These are phyloP conservation scores for Melanophora roralis DNA, from an alignment of 2,888 invertebrate genomes.

Conservation along the genomic window DNA sequence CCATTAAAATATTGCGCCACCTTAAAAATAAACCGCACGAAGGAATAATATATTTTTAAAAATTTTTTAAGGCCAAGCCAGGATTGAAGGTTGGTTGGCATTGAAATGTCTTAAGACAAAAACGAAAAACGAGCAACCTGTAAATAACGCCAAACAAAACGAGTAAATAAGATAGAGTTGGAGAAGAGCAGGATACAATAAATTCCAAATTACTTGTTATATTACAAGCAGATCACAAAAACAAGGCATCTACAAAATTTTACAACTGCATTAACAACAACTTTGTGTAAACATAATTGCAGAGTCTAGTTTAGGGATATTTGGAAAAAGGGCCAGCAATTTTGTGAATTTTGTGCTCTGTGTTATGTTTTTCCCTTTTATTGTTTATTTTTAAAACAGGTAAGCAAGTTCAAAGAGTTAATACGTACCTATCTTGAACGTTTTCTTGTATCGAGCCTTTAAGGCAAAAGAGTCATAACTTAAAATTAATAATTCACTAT, in stretches of 20 bases:
- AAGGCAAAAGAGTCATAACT: too few species aligned
- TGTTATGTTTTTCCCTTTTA: neutral
- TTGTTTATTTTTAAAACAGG: slow-evolving; percentile 18
- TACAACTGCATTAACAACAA: neutral
- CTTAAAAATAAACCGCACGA: slow-evolving; percentile 6
- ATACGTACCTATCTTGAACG: too few species aligned
- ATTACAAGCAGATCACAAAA: slow-evolving; percentile 53
- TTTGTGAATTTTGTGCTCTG: slow-evolving; percentile 15
- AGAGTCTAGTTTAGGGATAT: slow-evolving; percentile 34
- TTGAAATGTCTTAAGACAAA: slow-evolving; percentile 33
- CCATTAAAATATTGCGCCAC: neutral
- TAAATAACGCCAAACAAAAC: slow-evolving; percentile 25
- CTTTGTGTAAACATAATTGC: slow-evolving; percentile 12
- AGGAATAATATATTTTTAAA: slow-evolving; percentile 11
- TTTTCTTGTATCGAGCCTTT: too few species aligned
- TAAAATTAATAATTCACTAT: too few species aligned
- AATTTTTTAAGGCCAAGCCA: slow-evolving; percentile 15
- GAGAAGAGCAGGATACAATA: slow-evolving; percentile 29
- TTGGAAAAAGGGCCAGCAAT: slow-evolving; percentile 32
- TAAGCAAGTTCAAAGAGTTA: neutral
- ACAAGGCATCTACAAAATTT: slow-evolving; percentile 48
- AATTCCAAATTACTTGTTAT: slow-evolving; percentile 60
- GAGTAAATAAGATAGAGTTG: slow-evolving; percentile 8
- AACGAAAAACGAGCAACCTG: slow-evolving; percentile 12
- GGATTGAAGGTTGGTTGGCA: slow-evolving; percentile 28